phyloP scores from a whole-genome alignment of 23 tunicate genomes.

The Clavelina lepadiformis region DNA sequence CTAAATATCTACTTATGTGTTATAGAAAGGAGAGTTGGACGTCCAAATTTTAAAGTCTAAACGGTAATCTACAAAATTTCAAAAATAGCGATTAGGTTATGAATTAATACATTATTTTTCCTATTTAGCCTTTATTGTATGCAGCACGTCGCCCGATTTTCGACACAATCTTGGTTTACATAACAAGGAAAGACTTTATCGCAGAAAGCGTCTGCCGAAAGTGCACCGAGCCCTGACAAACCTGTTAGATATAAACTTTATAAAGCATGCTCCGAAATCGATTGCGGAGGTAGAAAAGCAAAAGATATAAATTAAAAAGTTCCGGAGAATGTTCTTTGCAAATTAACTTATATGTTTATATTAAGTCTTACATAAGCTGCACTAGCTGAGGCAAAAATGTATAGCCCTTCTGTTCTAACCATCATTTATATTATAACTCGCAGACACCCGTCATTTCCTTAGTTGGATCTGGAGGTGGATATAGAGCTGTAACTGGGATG shows the following conservation, averaged over 20 bases:
- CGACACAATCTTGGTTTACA: slow-evolving; percentile 6
- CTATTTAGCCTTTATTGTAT: no score
- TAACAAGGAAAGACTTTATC: slow-evolving; percentile 10
- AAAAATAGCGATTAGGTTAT: no score
- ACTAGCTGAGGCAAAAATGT: no score
- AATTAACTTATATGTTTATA: no score
- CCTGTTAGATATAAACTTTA: no score
- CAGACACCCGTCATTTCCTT: slow-evolving; percentile 79
- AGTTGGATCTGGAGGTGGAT: slow-evolving; percentile 84
- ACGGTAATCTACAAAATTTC: not conserved
- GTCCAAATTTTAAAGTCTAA: not conserved
- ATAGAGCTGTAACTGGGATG: slow-evolving; percentile 77
- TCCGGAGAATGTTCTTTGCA: no score
- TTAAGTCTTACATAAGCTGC: no score
- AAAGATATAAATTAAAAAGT: no score
- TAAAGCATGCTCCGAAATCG: no score
- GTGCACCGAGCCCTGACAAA: slow-evolving; percentile 1
- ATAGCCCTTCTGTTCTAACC: no score
- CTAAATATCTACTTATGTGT: not conserved
- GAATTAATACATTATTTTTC: no score
- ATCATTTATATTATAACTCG: not conserved
- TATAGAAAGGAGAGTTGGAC: slow-evolving; percentile 23
- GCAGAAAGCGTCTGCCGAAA: slow-evolving; percentile 24
- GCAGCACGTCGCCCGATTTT: slow-evolving; percentile 11
- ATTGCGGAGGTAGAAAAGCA: no score